Percentiles rank a stretch among this genome's conserved stretches.
phyloP scores from a whole-genome alignment of 1,140 invertebrate species.

The Nixonia krombeini region DNA sequence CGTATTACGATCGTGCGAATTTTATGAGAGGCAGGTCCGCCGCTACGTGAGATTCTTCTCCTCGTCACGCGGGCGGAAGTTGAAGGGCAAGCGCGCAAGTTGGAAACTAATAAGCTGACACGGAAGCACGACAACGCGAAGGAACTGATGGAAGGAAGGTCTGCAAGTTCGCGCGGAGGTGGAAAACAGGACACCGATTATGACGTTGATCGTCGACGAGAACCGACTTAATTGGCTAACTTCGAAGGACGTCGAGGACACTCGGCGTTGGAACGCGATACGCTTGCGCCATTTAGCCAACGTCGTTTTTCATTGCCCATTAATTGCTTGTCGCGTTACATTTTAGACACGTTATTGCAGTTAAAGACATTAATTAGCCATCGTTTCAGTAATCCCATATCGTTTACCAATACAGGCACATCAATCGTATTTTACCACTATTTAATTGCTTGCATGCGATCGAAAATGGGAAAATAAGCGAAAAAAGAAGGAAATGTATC shows the following conservation, averaged over 20 bases:
- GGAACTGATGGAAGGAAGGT: slow-evolving; percentile 33
- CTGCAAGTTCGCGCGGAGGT: slow-evolving; percentile 26
- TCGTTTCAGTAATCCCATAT: too few relatives aligned
- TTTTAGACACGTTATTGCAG: too few relatives aligned
- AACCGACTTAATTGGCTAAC: slow-evolving; percentile 48
- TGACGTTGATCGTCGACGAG: slow-evolving; percentile 43
- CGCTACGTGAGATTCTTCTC: slow-evolving; percentile 36
- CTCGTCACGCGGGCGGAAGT: slow-evolving; percentile 41
- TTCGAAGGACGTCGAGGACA: slow-evolving; percentile 42
- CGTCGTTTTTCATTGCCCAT: too few relatives aligned
- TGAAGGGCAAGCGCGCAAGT: slow-evolving; percentile 45
- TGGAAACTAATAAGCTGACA: slow-evolving; percentile 48
- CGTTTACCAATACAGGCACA: too few relatives aligned
- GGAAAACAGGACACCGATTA: slow-evolving; percentile 48
- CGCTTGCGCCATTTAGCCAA: slow-evolving; percentile 39
- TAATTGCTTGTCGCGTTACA: too few relatives aligned
- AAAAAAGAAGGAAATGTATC: too few relatives aligned
- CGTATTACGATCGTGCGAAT: slow-evolving; percentile 9
- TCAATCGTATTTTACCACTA: too few relatives aligned
- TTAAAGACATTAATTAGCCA: too few relatives aligned
- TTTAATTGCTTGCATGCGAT: too few relatives aligned
- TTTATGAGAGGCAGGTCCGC: slow-evolving; percentile 31
- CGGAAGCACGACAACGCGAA: slow-evolving; percentile 36
- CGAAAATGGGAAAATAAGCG: too few relatives aligned
- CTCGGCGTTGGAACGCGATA: slow-evolving; percentile 41